Percentiles rank a stretch among this genome's conserved stretches.
Conservation (phyloP, 2,888 invertebrate genomes). For the Epistrophella euchroma region DNA sequence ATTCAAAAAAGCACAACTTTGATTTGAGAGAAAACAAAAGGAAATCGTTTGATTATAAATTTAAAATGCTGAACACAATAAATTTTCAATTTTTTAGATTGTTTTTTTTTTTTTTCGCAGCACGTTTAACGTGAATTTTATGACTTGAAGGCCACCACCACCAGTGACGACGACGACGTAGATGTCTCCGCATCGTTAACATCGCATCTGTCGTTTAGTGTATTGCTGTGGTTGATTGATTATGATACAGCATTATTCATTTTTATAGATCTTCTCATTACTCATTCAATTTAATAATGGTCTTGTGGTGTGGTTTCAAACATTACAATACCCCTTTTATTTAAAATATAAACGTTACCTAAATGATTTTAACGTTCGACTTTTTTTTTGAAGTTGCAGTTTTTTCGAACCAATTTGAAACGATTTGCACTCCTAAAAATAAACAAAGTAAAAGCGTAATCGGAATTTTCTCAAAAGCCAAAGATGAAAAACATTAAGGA, state of each 20-base stretch:
- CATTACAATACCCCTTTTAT: too few species aligned
- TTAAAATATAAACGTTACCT: too few species aligned
- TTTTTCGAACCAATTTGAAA: too few species aligned
- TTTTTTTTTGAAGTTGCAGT: too few species aligned
- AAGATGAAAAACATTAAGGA: too few species aligned
- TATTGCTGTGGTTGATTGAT: neutral
- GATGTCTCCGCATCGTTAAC: neutral
- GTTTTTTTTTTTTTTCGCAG: neutral
- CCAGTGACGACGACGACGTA: neutral
- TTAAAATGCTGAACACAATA: slow-evolving; percentile 8
- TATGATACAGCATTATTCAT: neutral
- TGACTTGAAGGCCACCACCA: neutral
- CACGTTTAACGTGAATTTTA: neutral
- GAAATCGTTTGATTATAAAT: neutral
- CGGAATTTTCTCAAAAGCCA: too few species aligned
- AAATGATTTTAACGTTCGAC: too few species aligned
- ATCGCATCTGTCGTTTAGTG: neutral
- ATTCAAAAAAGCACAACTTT: neutral
- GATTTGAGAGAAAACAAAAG: neutral
- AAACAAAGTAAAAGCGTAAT: too few species aligned
- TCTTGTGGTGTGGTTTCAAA: too few species aligned
- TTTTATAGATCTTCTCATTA: neutral
- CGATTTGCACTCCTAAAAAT: too few species aligned
- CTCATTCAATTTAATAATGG: too few species aligned
- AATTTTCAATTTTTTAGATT: slow-evolving; percentile 3